These are phyloP conservation scores for Axea sp. DNA, from an alignment of 2,888 invertebrate species.

Conservation along the genomic window DNA sequence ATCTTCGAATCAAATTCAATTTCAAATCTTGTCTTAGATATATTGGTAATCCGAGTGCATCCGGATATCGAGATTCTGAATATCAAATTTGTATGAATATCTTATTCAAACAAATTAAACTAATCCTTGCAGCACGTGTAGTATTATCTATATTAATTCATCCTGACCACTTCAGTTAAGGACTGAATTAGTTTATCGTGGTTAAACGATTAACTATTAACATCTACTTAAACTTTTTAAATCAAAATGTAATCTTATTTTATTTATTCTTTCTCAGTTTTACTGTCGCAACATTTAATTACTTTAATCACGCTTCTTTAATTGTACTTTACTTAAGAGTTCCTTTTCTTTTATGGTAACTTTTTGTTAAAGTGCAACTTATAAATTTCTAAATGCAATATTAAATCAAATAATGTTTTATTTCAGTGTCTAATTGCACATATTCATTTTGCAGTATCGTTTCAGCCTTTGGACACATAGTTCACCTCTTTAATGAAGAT, in stretches of 20 bases:
- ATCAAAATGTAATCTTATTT: too few relatives aligned
- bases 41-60: conserved; percentile 51
- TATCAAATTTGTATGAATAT: conserved; percentile 57
- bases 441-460: conserved; percentile 37
- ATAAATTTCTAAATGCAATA: too few relatives aligned
- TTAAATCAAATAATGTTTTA: conserved; percentile 36
- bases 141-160: conserved; percentile 49
- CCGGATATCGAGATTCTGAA: conserved; percentile 47
- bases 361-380: too few relatives aligned
- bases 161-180: conserved; percentile 26
- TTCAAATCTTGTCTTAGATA: conserved; percentile 55
- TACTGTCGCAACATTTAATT: too few relatives aligned
- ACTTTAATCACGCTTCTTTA: too few relatives aligned
- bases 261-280: too few relatives aligned
- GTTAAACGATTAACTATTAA: too few relatives aligned
- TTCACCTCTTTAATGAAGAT: conserved; percentile 22
- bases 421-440: conserved; percentile 26
- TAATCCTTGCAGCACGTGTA: conserved; percentile 54
- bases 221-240: too few relatives aligned
- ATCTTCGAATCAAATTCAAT: conserved; percentile 48
- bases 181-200: conserved; percentile 32
- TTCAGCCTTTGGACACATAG: conserved; percentile 38
- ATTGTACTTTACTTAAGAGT: too few relatives aligned
- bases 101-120: conserved; percentile 52
- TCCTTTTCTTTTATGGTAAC: too few relatives aligned